phyloP scores from a whole-genome alignment of 2,797 vertebrate species.

The Salmo trutta region DNA sequence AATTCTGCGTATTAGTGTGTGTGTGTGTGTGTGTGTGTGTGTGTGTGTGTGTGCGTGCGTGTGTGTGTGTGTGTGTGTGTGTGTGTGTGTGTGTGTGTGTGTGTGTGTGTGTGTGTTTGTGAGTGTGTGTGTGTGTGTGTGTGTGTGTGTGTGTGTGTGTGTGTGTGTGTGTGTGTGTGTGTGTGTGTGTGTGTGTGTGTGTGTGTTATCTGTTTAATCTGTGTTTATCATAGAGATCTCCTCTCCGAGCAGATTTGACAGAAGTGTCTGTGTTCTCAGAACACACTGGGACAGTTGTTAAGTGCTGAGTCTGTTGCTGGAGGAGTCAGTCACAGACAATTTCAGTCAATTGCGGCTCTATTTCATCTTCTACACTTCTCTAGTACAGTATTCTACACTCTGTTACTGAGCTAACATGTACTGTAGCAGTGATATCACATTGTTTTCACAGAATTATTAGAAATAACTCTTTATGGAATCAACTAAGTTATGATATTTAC shows the following conservation, averaged over 20 bases:
- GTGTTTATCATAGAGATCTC: conserved; percentile 48
- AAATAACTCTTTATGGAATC: neutral
- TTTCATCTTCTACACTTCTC: conserved; percentile 18
- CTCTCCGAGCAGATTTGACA: neutral
- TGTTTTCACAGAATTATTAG: neutral
- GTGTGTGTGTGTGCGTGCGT: conserved; percentile 29
- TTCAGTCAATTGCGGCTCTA: neutral
- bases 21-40: conserved; percentile 34
- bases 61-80: conserved; percentile 21
- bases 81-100: conserved; percentile 13
- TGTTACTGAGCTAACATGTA: neutral
- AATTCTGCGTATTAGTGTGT: conserved; percentile 37
- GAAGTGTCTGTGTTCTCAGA: conserved; percentile 3
- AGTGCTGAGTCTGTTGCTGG: conserved; percentile 15
- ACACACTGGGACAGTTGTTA: conserved; percentile 32
- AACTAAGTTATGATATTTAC: neutral
- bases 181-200: neutral
- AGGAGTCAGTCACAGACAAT: neutral
- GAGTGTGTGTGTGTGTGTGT: conserved; percentile 11
- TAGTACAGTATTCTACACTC: neutral
- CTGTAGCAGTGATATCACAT: neutral
- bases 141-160: conserved; percentile 1
- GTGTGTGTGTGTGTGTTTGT: conserved; percentile 2
- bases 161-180: neutral
- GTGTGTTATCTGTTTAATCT: conserved; percentile 46